Evolutionary conservation across 2,797 vertebrate genomes (phyloP).

Genomic region (Calcarius lapponicus): DNA sequence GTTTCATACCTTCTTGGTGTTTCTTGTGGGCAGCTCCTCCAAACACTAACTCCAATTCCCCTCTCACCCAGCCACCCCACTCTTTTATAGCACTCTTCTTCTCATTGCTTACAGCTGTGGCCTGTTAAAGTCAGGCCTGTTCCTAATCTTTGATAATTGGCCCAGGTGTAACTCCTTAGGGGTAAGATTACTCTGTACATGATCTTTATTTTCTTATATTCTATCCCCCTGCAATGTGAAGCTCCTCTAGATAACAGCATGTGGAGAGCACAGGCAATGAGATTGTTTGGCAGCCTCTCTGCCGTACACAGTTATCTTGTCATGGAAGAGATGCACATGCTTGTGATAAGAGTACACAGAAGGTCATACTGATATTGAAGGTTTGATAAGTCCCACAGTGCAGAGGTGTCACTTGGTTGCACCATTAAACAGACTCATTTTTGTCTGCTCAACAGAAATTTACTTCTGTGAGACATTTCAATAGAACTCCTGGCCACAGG

Average conservation of each 20-base stretch:
- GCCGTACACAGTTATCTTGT: neutral
- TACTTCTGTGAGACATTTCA: neutral
- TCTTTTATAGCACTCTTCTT: too few relatives aligned
- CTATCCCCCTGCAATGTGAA: neutral
- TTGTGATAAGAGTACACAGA: neutral
- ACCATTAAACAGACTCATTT: neutral
- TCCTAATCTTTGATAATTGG: too few relatives aligned
- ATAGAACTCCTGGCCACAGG: neutral
- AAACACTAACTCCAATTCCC: too few relatives aligned
- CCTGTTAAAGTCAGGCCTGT: too few relatives aligned
- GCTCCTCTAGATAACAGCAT: neutral
- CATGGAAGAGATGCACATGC: neutral
- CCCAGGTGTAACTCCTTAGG: too few relatives aligned
- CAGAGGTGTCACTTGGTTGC: slow-evolving; percentile 18
- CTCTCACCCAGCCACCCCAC: too few relatives aligned
- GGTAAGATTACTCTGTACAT: too few relatives aligned
- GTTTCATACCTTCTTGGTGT: too few relatives aligned
- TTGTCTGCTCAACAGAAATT: neutral
- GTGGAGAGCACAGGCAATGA: neutral
- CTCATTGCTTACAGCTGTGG: too few relatives aligned
- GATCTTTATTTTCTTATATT: too few relatives aligned
- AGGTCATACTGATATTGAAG: slow-evolving; percentile 20
- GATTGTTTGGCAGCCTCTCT: neutral
- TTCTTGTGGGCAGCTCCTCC: too few relatives aligned
- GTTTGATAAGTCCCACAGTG: slow-evolving; percentile 19